These are phyloP conservation scores for Fistularia commersonii DNA, from an alignment of 2,797 vertebrate species.

Conservation along the genomic window DNA sequence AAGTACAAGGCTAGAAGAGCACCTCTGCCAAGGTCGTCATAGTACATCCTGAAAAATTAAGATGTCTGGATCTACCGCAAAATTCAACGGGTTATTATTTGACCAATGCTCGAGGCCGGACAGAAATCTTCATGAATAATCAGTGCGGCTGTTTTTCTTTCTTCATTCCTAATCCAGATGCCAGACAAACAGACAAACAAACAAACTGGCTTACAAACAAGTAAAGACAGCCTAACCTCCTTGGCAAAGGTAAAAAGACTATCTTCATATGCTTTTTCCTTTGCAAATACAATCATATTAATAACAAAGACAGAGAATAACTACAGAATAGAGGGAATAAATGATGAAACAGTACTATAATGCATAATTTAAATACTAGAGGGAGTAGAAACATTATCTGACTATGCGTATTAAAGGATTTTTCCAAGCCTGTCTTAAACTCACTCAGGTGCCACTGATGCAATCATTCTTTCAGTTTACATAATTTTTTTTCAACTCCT, in stretches of 20 bases:
- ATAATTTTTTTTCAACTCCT: neutral
- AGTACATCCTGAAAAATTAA: neutral
- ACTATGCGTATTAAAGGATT: neutral
- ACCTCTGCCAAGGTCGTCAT: neutral
- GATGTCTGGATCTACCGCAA: neutral
- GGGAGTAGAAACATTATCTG: neutral
- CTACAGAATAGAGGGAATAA: conserved; percentile 4
- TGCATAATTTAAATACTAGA: conserved; percentile 8
- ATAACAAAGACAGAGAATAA: conserved; percentile 7
- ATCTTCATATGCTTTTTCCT: conserved; percentile 3
- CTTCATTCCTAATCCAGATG: too few species aligned
- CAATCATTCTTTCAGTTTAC: neutral
- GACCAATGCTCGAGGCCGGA: neutral
- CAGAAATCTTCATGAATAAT: neutral
- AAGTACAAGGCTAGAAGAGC: conserved; percentile 1
- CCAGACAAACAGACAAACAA: neutral
- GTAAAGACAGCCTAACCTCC: neutral
- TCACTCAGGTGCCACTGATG: neutral
- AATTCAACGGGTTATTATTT: neutral
- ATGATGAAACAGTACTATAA: conserved; percentile 2
- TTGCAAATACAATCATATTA: conserved; percentile 12
- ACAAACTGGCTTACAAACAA: too few species aligned
- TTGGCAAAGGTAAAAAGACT: conserved; percentile 4
- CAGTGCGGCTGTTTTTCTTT: neutral
- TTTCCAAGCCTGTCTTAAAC: conserved; percentile 1